A percentile compares a stretch with the other conserved stretches of the same genome.
These are phyloP conservation scores for Pygoscelis antarcticus DNA, from an alignment of 2,113 vertebrate species.

Conservation along the genomic window DNA sequence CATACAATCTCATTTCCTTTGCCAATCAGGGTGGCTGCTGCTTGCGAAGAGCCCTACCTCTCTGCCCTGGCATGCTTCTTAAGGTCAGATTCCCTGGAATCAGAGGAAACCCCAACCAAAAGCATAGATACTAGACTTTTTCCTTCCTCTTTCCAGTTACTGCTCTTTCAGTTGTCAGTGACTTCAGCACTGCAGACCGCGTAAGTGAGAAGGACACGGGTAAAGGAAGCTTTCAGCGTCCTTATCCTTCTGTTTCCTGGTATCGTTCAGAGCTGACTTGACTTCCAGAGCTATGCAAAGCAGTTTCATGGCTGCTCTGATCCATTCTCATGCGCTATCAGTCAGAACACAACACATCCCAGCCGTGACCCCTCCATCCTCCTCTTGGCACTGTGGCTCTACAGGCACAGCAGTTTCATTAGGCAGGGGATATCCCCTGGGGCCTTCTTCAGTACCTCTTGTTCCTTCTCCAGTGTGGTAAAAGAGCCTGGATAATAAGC, in stretches of 20 bases:
- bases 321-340: background rate
- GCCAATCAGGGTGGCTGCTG: background rate
- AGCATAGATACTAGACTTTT: background rate
- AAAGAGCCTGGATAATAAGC: constrained; percentile 10
- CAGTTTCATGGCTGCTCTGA: background rate
- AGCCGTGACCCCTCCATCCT: background rate
- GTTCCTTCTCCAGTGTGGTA: background rate
- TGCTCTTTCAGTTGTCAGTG: background rate
- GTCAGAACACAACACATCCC: background rate
- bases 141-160: background rate
- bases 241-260: background rate
- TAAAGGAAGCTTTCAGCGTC: background rate
- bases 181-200: background rate
- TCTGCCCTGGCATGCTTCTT: background rate
- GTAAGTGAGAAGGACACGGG: background rate
- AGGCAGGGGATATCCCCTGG: background rate
- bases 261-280: background rate
- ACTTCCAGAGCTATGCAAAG: background rate
- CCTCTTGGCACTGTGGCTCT: background rate
- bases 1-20: background rate
- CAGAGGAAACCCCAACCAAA: background rate
- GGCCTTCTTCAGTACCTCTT: background rate
- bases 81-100: background rate
- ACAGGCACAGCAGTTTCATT: background rate
- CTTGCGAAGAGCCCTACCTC: background rate